Percentiles rank a stretch among this genome's conserved stretches.
Evolutionary conservation across 2,113 vertebrate species (phyloP).

Genomic region (Nothobranchius kuhntae): DNA sequence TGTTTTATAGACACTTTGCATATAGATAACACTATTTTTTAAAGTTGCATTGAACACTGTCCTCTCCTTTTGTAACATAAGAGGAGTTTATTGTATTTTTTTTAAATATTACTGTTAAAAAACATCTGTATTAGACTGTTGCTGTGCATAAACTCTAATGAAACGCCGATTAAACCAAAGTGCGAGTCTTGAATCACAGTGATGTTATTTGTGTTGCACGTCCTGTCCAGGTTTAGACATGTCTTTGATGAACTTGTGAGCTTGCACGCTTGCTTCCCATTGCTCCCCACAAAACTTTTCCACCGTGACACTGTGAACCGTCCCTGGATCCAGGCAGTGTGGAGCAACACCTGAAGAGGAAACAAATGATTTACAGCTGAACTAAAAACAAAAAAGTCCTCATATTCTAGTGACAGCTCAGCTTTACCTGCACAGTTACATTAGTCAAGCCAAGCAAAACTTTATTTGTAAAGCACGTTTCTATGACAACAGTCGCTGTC

Average conservation of each 20-base stretch:
- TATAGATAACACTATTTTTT: not conserved
- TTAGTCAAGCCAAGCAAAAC: no score
- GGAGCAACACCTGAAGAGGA: slow-evolving; percentile 80
- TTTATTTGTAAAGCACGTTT: no score
- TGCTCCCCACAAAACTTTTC: slow-evolving; percentile 89
- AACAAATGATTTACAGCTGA: not conserved
- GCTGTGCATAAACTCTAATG: not conserved
- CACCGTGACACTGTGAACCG: slow-evolving; percentile 80
- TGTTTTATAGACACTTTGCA: not conserved
- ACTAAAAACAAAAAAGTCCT: not conserved
- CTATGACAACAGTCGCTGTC: no score
- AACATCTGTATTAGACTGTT: not conserved
- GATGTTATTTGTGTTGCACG: slow-evolving; percentile 15
- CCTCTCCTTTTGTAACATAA: not conserved
- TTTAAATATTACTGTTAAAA: slow-evolving; percentile 36
- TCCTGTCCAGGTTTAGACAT: slow-evolving; percentile 81
- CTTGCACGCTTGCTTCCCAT: slow-evolving; percentile 90
- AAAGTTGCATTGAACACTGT: not conserved
- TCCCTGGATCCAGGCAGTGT: slow-evolving; percentile 92
- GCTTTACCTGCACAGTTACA: not conserved
- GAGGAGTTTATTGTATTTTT: slow-evolving; percentile 16
- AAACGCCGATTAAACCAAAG: slow-evolving; percentile 25
- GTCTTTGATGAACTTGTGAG: slow-evolving; percentile 85
- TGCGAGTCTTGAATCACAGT: slow-evolving; percentile 2
- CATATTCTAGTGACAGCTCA: not conserved